Conservation (phyloP, 2,797 vertebrate species). For the Choloepus didactylus region DNA sequence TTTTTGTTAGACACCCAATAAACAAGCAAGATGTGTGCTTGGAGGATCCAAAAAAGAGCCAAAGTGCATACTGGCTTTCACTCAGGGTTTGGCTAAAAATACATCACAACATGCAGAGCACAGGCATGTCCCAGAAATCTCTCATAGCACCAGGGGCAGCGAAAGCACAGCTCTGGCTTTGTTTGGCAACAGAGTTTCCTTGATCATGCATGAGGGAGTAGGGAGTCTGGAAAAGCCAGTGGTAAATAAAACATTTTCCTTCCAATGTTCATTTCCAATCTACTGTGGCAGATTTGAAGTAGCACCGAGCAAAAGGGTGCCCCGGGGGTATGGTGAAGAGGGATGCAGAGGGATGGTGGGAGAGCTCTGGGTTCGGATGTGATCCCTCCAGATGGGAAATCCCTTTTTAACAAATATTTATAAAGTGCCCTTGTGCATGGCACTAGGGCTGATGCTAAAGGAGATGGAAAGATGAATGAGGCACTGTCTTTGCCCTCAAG, state of each 20-base stretch:
- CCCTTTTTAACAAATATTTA: not conserved
- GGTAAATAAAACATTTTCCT: not conserved
- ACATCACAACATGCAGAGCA: not conserved
- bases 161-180: not conserved
- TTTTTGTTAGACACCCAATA: not conserved
- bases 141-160: rapidly evolving
- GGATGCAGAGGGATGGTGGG: rapidly evolving
- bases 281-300: not conserved
- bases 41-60: slow-evolving; percentile 41
- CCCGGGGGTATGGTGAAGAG: not conserved
- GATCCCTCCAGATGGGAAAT: not conserved
- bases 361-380: not conserved
- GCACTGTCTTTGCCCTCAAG: not conserved
- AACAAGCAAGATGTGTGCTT: not conserved
- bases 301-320: not conserved
- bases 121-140: slow-evolving; percentile 16
- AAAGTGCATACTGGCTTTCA: not conserved
- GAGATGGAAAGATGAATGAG: not conserved
- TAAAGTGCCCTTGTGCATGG: not conserved
- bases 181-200: slow-evolving; percentile 49
- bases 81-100: slow-evolving; percentile 49
- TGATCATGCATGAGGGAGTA: not conserved
- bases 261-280: not conserved
- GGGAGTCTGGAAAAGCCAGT: not conserved
- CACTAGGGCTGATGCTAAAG: not conserved